phyloP scores from a whole-genome alignment of 92 coral and sea anemone species.

The Zoanthus gigantus region DNA sequence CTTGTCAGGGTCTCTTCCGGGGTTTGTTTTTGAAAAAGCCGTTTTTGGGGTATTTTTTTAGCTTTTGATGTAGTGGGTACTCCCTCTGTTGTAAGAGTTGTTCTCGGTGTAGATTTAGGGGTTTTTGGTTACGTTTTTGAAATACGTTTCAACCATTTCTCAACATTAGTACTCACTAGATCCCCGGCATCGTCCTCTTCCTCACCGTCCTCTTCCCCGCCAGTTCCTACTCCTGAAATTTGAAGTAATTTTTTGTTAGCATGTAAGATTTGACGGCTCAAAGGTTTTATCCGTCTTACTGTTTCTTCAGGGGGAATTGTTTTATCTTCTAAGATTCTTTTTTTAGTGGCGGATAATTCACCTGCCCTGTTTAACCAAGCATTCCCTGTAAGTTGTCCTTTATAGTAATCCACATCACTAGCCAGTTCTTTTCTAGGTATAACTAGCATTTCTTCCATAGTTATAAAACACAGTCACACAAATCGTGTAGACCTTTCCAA shows the following conservation, averaged over 20 bases:
- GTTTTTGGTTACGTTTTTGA: too few relatives aligned
- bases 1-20: too few relatives aligned
- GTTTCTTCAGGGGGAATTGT: neutral
- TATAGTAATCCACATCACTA: neutral
- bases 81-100: too few relatives aligned
- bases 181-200: too few relatives aligned
- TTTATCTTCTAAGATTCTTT: slow-evolving; percentile 1
- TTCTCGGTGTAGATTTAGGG: too few relatives aligned
- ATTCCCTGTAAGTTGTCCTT: neutral
- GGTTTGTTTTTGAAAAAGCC: too few relatives aligned
- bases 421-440: slow-evolving; percentile 5
- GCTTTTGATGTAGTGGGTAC: too few relatives aligned
- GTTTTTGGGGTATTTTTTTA: too few relatives aligned
- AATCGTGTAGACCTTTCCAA: neutral
- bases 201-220: too few relatives aligned
- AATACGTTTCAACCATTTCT: too few relatives aligned
- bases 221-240: too few relatives aligned
- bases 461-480: neutral
- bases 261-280: neutral
- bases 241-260: neutral
- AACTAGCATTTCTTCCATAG: slow-evolving; percentile 7
- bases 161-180: too few relatives aligned
- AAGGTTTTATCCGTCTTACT: neutral
- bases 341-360: neutral
- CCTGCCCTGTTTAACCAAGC: neutral